phyloP scores from a whole-genome alignment of 2,888 invertebrate species.

The Himalopsyche anomala region DNA sequence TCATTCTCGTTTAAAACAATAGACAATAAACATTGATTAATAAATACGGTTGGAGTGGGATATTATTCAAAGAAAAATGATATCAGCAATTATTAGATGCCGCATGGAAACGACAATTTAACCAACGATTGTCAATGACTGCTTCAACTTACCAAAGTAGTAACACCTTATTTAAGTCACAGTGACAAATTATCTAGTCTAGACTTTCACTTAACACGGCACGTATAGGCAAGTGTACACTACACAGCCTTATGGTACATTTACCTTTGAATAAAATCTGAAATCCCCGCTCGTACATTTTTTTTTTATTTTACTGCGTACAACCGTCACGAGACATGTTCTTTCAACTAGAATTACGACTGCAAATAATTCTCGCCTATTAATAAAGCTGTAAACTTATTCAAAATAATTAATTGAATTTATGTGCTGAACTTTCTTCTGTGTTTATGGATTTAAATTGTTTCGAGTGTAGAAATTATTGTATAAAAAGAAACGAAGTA shows the following conservation, averaged over 20 bases:
- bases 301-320: conserved; percentile 2
- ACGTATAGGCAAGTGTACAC: neutral
- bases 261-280: conserved; percentile 34
- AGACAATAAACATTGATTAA: too few species aligned
- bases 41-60: too few species aligned
- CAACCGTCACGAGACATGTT: conserved; percentile 26
- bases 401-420: conserved; percentile 21
- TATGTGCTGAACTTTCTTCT: neutral
- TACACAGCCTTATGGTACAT: conserved; percentile 9
- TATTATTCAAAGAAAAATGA: too few species aligned
- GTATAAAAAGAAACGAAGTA: too few species aligned
- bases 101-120: too few species aligned
- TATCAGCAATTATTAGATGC: too few species aligned
- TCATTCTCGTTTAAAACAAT: too few species aligned
- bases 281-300: neutral
- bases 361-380: neutral
- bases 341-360: neutral
- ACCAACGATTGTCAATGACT: neutral
- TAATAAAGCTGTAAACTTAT: conserved; percentile 4
- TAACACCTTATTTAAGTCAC: conserved; percentile 41
- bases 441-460: neutral
- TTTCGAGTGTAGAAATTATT: neutral
- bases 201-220: conserved; percentile 49
- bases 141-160: neutral
- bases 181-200: conserved; percentile 58